Evolutionary conservation across 1,140 invertebrate species (phyloP).

Genomic region (Yoshiicerus persimilis): DNA sequence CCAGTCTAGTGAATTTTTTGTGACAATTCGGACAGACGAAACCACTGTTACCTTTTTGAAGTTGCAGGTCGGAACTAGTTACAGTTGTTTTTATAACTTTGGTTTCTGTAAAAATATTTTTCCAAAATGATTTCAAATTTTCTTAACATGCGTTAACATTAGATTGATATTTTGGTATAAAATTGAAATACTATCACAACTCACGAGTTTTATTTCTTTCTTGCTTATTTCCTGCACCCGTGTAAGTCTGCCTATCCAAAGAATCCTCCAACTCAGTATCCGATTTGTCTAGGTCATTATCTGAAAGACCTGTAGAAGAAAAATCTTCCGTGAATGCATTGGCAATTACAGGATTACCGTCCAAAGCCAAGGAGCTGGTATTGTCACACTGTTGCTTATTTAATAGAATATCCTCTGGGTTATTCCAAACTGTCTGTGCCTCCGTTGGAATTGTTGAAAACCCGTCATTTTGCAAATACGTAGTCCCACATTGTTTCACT

Average conservation of each 20-base stretch:
- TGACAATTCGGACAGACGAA: not conserved
- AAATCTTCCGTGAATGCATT: not conserved
- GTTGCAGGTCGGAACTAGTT: not conserved
- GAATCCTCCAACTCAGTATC: too few relatives aligned
- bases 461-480: not conserved
- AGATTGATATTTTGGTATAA: not conserved
- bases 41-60: not conserved
- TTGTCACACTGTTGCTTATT: too few relatives aligned
- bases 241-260: too few relatives aligned
- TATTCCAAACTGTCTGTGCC: not conserved
- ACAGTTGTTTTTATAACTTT: not conserved
- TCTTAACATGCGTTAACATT: not conserved
- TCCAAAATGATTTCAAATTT: not conserved
- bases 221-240: too few relatives aligned
- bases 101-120: not conserved
- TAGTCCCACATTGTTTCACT: not conserved
- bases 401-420: not conserved
- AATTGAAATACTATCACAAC: too few relatives aligned
- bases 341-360: not conserved
- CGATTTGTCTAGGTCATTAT: too few relatives aligned
- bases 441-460: not conserved
- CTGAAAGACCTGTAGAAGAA: too few relatives aligned
- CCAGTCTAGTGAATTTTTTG: not conserved
- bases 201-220: too few relatives aligned
- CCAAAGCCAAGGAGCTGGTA: too few relatives aligned